Evolutionary conservation across 2,113 vertebrate genomes (phyloP), one percentile per base, ranked within the genome.

Genomic region (Typhlomys cinereus): DNA sequence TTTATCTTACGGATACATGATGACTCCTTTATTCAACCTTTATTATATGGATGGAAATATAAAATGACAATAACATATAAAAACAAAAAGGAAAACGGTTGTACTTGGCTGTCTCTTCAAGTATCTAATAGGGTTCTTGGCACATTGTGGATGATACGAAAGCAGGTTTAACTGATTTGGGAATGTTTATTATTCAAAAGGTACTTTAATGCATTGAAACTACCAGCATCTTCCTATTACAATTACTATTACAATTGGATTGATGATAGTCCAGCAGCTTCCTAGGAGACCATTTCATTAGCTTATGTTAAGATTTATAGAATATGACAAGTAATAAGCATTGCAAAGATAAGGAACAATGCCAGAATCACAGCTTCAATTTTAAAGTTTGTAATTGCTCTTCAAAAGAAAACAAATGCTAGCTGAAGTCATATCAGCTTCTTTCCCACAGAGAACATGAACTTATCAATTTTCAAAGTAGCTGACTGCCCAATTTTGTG

Each of bases 131-230:
- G 10, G n/a, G 76, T 31, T 12, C 17, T 69, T 76, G 76, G 64
- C 31, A 0, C 34, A 57, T 50, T 34, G n/a, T 34, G 31, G 86
- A 48, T 20, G 85, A 66, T 74, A 25, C 10, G 17, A 52, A 41
- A 87, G 50, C 13, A 73, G 85, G 62, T 52, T 92, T 91, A 91
- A 86, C 64, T 34, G 23, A 80, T 71, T 84, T 89, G 20, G 31
- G 20, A 67, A 71, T 85, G 70, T 86, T 86, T 85, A 69, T 71
- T 79, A 18, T 78, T 81, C 76, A n/a, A 34, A 85, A 90, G 66
- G 2, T 54, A 9, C 9, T 88, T 70, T 88, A 44, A 62, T 34
- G 67, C 20, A 6, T 0, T 14, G 29, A 82, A 78, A 85, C 64
- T 52, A 78, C 54, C 54, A 39, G 7, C 36, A 14, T 73, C 80